phyloP scores from a whole-genome alignment of 2,797 vertebrate species.

The Mormyrus proboscirostris region DNA sequence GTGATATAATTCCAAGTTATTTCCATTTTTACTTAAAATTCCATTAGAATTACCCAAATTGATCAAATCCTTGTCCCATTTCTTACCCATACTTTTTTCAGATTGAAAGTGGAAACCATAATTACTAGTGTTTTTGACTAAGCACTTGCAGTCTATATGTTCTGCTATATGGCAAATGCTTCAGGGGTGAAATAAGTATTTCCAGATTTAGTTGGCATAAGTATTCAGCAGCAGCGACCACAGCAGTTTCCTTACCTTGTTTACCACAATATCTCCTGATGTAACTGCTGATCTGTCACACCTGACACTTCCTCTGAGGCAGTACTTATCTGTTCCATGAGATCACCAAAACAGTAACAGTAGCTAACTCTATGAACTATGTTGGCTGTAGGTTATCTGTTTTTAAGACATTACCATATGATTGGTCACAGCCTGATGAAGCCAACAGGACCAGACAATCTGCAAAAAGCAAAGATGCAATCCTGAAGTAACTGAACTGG shows the following conservation, averaged over 20 bases:
- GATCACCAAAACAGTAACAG: neutral
- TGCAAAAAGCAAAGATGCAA: too few species aligned
- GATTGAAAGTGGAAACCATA: neutral
- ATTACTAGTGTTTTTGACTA: neutral
- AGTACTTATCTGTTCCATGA: neutral
- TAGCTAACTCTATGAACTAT: neutral
- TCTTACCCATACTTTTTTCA: neutral
- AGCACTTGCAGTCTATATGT: neutral
- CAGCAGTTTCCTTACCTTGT: neutral
- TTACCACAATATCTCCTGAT: neutral
- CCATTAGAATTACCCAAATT: neutral
- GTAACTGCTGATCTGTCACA: neutral
- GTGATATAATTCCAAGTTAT: neutral
- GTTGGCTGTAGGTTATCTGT: neutral
- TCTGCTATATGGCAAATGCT: neutral
- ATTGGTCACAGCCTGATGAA: neutral
- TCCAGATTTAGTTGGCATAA: too few species aligned
- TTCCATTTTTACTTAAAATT: neutral
- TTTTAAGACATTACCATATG: neutral
- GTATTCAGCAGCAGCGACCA: too few species aligned
- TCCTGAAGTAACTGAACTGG: neutral
- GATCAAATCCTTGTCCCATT: neutral
- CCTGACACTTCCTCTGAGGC: neutral
- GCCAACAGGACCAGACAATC: too few species aligned
- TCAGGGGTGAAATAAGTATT: neutral